Conservation (phyloP, 1,140 invertebrate genomes). For the Aphis gossypii region DNA sequence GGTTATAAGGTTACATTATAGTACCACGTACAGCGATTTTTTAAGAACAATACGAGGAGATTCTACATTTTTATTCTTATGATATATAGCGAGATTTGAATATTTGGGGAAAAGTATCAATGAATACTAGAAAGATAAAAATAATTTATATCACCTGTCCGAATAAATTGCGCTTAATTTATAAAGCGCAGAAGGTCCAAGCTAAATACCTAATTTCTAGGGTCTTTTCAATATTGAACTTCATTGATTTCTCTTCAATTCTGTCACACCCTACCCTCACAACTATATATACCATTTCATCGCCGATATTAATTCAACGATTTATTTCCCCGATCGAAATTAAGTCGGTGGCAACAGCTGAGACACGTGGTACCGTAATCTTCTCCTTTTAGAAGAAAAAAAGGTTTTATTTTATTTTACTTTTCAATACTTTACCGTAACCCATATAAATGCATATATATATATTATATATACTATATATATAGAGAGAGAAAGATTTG, state of each 20-base stretch:
- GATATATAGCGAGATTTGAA: neutral
- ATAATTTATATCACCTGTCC: constrained; percentile 39
- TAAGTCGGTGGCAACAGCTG: constrained; percentile 33
- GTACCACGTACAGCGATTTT: neutral
- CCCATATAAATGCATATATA: neutral
- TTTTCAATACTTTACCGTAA: neutral
- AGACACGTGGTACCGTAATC: neutral
- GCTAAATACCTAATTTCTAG: constrained; percentile 45
- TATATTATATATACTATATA: too few species aligned
- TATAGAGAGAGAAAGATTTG: neutral
- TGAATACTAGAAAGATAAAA: neutral
- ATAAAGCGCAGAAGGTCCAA: constrained; percentile 27
- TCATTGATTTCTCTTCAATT: constrained; percentile 21
- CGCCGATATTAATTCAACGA: constrained; percentile 28
- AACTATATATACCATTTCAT: neutral
- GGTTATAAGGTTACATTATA: neutral
- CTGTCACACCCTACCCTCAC: neutral
- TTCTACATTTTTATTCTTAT: neutral
- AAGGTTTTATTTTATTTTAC: constrained; percentile 7
- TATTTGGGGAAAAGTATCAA: neutral
- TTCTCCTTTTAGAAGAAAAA: neutral
- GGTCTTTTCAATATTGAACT: constrained; percentile 30
- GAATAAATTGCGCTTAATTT: constrained; percentile 51
- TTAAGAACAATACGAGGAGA: neutral
- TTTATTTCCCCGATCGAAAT: constrained; percentile 28